phyloP scores from a whole-genome alignment of 1,140 invertebrate species.

The Colletes latitarsis region DNA sequence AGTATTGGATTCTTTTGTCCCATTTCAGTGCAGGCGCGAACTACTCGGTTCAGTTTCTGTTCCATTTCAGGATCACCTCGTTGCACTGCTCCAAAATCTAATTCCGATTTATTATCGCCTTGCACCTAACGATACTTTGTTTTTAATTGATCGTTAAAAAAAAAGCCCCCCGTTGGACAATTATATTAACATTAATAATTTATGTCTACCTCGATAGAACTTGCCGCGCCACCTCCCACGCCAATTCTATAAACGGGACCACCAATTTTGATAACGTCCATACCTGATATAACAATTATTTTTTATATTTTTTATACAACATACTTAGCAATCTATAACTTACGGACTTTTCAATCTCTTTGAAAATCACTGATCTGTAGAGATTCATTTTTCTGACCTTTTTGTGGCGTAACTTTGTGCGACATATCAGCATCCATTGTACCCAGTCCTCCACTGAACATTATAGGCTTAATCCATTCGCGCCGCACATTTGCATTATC shows the following conservation, averaged over 20 bases:
- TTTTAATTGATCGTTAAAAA: constrained; percentile 2
- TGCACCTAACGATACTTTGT: constrained; percentile 84
- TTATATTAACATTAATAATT: not conserved
- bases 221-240: constrained; percentile 97
- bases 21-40: constrained; percentile 94
- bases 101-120: constrained; percentile 90
- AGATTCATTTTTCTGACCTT: constrained; percentile 81
- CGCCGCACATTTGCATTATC: constrained; percentile 86
- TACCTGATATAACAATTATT: constrained; percentile 79
- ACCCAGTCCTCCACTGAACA: constrained; percentile 98
- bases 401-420: constrained; percentile 86
- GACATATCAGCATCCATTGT: constrained; percentile 91
- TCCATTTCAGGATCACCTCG: constrained; percentile 99
- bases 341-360: too few species aligned
- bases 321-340: too few species aligned
- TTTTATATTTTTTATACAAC: not conserved
- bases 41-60: constrained; percentile 96
- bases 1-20: constrained; percentile 93
- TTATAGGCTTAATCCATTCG: constrained; percentile 99
- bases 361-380: not conserved
- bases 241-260: constrained; percentile 98
- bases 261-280: constrained; percentile 96
- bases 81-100: constrained; percentile 98
- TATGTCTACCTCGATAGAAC: constrained; percentile 90
- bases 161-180: not conserved